Evolutionary conservation across 2,797 vertebrate species (phyloP).

Genomic region (Sebastes diploproa): DNA sequence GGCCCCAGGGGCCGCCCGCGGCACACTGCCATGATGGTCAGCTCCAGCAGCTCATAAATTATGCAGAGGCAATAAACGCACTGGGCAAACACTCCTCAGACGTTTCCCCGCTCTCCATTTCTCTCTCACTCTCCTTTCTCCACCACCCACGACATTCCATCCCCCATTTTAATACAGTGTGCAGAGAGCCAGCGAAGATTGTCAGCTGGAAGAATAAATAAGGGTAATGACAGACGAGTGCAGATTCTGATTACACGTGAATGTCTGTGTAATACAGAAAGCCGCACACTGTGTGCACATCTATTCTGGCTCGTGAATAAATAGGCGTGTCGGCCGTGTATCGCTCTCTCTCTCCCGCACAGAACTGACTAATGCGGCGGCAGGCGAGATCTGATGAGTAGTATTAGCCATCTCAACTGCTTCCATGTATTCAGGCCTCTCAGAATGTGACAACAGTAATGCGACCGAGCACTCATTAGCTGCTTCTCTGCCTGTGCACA

Average conservation of each 20-base stretch:
- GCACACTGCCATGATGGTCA: conserved; percentile 90
- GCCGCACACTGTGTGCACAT: conserved; percentile 21
- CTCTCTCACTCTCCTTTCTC: conserved; percentile 47
- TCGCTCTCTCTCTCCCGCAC: conserved; percentile 30
- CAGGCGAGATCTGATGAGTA: conserved; percentile 49
- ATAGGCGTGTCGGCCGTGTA: conserved; percentile 24
- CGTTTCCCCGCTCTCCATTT: conserved; percentile 71
- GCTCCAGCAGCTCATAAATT: conserved; percentile 93
- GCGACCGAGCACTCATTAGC: conserved; percentile 56
- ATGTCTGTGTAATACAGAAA: conserved; percentile 36
- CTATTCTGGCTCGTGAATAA: conserved; percentile 31
- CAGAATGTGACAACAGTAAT: conserved; percentile 54
- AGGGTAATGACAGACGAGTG: conserved; percentile 35
- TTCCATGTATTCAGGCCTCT: conserved; percentile 46
- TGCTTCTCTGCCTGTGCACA: conserved; percentile 19
- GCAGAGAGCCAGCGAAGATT: conserved; percentile 72
- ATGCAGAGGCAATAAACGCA: conserved; percentile 96
- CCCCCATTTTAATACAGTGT: conserved; percentile 75
- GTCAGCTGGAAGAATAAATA: conserved; percentile 66
- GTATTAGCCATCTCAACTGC: conserved; percentile 35
- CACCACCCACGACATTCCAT: conserved; percentile 48
- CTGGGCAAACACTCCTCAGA: conserved; percentile 87
- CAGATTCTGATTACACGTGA: conserved; percentile 35
- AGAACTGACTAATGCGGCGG: conserved; percentile 35
- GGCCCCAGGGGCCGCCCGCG: conserved; percentile 88